A percentile compares a stretch with the other conserved stretches of the same genome.
Conservation (phyloP, 1,140 invertebrate genomes). For the Sminthurinus signatus region DNA sequence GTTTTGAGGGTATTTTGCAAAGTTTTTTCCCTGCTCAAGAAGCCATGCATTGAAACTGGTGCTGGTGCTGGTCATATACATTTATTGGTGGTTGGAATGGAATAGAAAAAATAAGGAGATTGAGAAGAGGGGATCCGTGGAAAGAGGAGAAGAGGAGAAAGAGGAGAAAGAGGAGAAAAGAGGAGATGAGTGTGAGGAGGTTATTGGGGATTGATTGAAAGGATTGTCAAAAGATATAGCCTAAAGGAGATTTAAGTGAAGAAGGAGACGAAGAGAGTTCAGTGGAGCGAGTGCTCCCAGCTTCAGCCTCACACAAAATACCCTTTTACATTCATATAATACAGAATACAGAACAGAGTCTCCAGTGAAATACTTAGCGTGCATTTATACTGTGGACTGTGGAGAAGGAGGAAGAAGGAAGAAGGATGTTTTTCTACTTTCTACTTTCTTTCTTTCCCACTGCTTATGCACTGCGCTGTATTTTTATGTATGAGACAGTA, state of each 20-base stretch:
- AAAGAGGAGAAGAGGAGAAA: not conserved
- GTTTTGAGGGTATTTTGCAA: no score
- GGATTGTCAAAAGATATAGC: constrained; percentile 10
- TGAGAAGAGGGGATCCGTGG: not conserved
- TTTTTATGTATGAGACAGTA: not conserved
- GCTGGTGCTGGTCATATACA: no score
- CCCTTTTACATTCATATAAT: no score
- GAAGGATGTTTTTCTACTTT: not conserved
- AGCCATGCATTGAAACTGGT: no score
- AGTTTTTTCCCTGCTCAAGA: no score
- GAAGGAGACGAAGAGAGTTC: no score
- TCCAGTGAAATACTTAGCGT: no score
- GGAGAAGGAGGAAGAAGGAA: not conserved
- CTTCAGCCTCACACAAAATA: no score
- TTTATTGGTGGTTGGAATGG: not conserved
- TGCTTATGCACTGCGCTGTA: not conserved
- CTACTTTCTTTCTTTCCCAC: not conserved
- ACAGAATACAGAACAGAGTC: no score
- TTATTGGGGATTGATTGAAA: constrained; percentile 4
- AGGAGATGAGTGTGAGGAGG: no score
- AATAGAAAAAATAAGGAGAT: not conserved
- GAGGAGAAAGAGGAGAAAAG: not conserved
- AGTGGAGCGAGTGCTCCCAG: no score
- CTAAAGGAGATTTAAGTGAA: not conserved
- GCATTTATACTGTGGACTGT: no score